Conservation (phyloP, 2,888 invertebrate species). For the Agrotis clavis region DNA sequence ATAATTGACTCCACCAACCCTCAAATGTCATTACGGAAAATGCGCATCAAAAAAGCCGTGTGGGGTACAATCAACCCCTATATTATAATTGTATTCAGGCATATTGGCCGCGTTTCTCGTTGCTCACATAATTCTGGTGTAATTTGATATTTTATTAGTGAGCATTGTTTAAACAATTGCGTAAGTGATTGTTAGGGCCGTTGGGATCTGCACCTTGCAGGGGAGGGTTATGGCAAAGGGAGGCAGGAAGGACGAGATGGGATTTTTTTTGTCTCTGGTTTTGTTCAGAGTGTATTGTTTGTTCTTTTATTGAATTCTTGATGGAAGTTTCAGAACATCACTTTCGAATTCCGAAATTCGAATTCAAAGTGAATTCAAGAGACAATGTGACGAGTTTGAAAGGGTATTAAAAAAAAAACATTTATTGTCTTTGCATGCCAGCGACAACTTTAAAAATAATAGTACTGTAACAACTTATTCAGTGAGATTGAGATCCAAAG, state of each 20-base stretch:
- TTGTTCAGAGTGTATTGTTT: slow-evolving; percentile 12
- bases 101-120: slow-evolving; percentile 81
- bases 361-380: too few relatives aligned
- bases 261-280: slow-evolving; percentile 10
- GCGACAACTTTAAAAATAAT: neutral
- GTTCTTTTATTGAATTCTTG: slow-evolving; percentile 12
- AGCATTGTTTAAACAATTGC: slow-evolving; percentile 90
- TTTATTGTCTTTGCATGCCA: neutral
- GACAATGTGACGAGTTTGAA: neutral
- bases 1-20: slow-evolving; percentile 67
- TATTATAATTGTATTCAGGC: slow-evolving; percentile 69
- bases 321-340: too few relatives aligned
- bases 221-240: slow-evolving; percentile 63
- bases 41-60: slow-evolving; percentile 64
- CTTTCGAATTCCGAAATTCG: too few relatives aligned
- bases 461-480: neutral
- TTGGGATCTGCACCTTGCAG: slow-evolving; percentile 82
- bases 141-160: slow-evolving; percentile 89
- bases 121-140: slow-evolving; percentile 82
- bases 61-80: slow-evolving; percentile 65
- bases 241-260: slow-evolving; percentile 40
- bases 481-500: neutral
- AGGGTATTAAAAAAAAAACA: neutral
- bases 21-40: slow-evolving; percentile 67
- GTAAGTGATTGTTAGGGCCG: slow-evolving; percentile 87